Base-by-base conservation (phyloP, 2,888 invertebrate genomes). In the Rosalia funebris region DNA sequence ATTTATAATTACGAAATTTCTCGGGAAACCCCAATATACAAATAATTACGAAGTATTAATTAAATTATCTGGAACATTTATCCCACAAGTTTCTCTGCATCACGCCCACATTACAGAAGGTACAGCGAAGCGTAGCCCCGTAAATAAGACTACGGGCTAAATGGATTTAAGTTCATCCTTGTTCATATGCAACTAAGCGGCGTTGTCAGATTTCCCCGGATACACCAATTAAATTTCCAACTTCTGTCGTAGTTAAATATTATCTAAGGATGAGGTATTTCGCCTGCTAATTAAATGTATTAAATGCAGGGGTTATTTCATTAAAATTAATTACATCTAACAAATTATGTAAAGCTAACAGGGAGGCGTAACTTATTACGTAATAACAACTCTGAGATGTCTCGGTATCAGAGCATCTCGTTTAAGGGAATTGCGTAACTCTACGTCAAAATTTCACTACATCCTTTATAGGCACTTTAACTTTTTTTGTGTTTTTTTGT, bases 161-260 rank as follows among this genome's bases (percentile, higher is more conserved):
- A 50, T 7, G 39, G 48, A 50, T 50, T 50, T 50, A 50, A 37
- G 20, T 39, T 20, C 12, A 7, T 32, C 37, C 48, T 19, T 36
- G 20, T 50, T 19, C 34, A 47, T 17, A 34, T 17, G 19, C 16
- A 50, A 4, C 34, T 34, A 16, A 50, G 15, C 20, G 20, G 19
- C 19, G 17, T 20, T 50, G 48, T 37, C 20, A 15, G 39, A 37
- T 37, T 11, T 50, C 17, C 20, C 5, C 5, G 34, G 34, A 34
- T 34, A n/a, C 10, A 10, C 34, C 34, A 34, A 34, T 34, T 34
- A 10, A 34, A 34, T 25, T 25, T 25, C 25, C 25, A 25, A 7
- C 25, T 5, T 25, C n/a, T 25, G 25, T 25, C 25, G 25, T 25
- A 25, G 25, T 25, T 25, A 25, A 25, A 25, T 25, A 25, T 25